phyloP scores from a whole-genome alignment of 2,888 invertebrate genomes.

The Drosophila hamatofila region DNA sequence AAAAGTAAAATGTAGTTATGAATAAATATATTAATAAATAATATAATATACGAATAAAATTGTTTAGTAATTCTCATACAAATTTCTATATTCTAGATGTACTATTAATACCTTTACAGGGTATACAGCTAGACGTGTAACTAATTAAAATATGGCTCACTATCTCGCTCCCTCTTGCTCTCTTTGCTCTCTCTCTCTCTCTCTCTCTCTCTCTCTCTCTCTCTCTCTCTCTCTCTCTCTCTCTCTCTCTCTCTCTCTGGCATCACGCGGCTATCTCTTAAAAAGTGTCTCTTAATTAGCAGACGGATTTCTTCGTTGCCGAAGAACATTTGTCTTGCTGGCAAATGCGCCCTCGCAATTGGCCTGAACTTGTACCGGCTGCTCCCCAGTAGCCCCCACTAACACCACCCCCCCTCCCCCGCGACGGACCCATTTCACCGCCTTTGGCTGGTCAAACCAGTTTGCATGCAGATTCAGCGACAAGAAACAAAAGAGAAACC shows the following conservation, averaged over 20 bases:
- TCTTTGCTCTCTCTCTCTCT: background rate
- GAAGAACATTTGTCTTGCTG: constrained; percentile 40
- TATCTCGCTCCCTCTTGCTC: too few relatives aligned
- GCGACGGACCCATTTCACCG: background rate
- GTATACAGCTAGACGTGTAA: background rate
- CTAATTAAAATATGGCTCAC: background rate
- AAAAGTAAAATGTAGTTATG: background rate
- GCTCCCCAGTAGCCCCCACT: background rate
- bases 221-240: background rate
- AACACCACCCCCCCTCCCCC: too few relatives aligned
- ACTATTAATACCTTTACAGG: background rate
- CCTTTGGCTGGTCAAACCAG: constrained; percentile 70
- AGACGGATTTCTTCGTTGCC: constrained; percentile 14
- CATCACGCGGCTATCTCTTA: constrained; percentile 17
- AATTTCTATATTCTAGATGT: too few relatives aligned
- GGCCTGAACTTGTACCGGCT: constrained; percentile 45
- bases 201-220: background rate
- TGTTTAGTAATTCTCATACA: background rate
- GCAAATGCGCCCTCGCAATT: constrained; percentile 48
- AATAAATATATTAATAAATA: background rate
- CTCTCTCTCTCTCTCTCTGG: background rate
- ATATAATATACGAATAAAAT: background rate
- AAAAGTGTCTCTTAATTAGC: constrained; percentile 34
- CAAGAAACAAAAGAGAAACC: constrained; percentile 15
- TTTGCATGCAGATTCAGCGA: constrained; percentile 58